phyloP scores from a whole-genome alignment of 2,797 vertebrate genomes.

The Cephalopachus bancanus region DNA sequence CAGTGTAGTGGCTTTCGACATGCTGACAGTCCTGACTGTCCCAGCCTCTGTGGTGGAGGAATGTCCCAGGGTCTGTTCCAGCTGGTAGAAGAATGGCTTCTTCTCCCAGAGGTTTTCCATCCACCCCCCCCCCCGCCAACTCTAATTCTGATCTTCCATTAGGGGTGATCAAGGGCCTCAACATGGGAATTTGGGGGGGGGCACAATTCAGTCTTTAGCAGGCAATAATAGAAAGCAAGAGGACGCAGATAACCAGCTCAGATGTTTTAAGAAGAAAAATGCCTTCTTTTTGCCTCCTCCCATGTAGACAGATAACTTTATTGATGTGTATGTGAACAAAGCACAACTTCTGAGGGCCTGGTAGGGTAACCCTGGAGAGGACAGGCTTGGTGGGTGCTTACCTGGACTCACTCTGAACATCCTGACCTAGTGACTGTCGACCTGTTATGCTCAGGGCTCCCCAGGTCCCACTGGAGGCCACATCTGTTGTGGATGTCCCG shows the following conservation, averaged over 20 bases:
- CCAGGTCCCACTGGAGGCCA: neutral
- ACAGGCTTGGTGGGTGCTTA: neutral
- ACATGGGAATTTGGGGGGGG: neutral
- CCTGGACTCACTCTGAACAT: neutral
- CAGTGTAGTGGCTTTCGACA: neutral
- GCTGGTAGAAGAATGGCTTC: neutral
- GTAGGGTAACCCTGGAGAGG: neutral
- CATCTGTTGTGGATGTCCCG: neutral
- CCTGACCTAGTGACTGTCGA: neutral
- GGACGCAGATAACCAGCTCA: neutral
- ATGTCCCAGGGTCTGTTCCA: neutral
- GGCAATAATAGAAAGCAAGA: neutral
- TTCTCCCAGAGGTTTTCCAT: neutral
- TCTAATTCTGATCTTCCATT: neutral
- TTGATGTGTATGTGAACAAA: neutral
- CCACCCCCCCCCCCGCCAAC: accelerated
- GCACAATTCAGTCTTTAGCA: neutral
- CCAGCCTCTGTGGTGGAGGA: neutral
- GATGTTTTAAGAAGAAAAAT: neutral
- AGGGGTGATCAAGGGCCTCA: neutral
- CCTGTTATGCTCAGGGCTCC: neutral
- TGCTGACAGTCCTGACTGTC: neutral
- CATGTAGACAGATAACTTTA: neutral
- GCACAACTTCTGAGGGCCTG: neutral
- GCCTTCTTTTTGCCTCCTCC: neutral